These are phyloP conservation scores for Umimayanthus kanabou DNA, from an alignment of 92 coral and sea anemone genomes.

Conservation along the genomic window DNA sequence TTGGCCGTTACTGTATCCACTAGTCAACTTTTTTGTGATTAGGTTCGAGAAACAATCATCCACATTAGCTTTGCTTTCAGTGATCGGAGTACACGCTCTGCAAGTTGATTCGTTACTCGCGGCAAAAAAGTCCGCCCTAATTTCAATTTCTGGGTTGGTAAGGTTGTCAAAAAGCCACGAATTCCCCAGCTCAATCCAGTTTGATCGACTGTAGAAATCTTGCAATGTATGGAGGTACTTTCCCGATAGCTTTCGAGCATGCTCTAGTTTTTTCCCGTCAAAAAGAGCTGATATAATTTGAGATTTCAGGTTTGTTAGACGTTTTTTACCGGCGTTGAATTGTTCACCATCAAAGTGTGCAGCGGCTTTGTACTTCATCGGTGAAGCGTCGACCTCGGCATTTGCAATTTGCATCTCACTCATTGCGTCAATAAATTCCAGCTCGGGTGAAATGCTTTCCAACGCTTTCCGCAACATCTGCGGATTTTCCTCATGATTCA, in stretches of 20 bases:
- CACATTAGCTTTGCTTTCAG: neutral
- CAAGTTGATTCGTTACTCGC: conserved; percentile 56
- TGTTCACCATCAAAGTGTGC: conserved; percentile 76
- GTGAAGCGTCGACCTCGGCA: conserved; percentile 51
- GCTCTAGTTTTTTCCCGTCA: conserved; percentile 40
- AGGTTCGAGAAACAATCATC: conserved; percentile 52
- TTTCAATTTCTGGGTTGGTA: conserved; percentile 46
- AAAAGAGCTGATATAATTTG: conserved; percentile 48
- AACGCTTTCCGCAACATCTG: conserved; percentile 5
- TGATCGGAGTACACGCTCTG: conserved; percentile 35
- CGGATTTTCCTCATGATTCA: conserved; percentile 34
- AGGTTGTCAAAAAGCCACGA: conserved; percentile 19
- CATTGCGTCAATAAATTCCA: conserved; percentile 60
- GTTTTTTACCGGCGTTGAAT: conserved; percentile 42
- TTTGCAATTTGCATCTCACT: conserved; percentile 62
- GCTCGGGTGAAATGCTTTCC: conserved; percentile 48
- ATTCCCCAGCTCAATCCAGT: conserved; percentile 74
- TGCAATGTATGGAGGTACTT: conserved; percentile 66
- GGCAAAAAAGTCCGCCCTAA: conserved; percentile 40
- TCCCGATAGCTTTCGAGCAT: conserved; percentile 62
- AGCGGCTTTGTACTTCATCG: conserved; percentile 28
- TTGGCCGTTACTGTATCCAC: conserved; percentile 69
- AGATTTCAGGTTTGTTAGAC: conserved; percentile 51
- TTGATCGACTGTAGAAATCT: conserved; percentile 76
- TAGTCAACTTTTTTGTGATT: conserved; percentile 54